phyloP scores from a whole-genome alignment of 2,113 vertebrate genomes.

The Aptenodytes forsteri region DNA sequence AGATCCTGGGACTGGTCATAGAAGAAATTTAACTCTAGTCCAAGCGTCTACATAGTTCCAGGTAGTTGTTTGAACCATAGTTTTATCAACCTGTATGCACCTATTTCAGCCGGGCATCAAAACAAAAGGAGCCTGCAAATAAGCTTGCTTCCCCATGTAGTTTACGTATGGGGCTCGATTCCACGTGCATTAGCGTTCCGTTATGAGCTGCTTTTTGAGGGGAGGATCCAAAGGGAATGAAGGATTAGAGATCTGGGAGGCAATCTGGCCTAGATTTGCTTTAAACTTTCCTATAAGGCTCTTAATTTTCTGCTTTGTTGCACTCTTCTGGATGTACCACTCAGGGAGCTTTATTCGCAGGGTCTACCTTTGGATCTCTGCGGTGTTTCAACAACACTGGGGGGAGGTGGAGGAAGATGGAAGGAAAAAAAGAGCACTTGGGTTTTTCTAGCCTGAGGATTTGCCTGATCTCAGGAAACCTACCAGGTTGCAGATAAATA shows the following conservation, averaged over 20 bases:
- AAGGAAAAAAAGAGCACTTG: neutral
- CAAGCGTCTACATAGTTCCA: neutral
- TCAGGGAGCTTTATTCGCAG: neutral
- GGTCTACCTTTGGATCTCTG: neutral
- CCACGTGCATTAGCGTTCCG: neutral
- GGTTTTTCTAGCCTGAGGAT: neutral
- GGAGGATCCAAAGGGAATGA: slow-evolving; percentile 3
- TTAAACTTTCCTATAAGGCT: neutral
- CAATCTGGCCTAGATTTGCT: neutral
- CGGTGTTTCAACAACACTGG: neutral
- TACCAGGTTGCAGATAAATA: neutral
- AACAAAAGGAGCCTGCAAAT: neutral
- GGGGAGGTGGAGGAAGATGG: neutral
- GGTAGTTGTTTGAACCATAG: neutral
- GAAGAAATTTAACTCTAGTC: neutral
- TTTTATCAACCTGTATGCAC: neutral
- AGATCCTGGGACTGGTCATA: neutral
- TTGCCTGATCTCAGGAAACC: neutral
- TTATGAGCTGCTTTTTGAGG: neutral
- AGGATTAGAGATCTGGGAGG: neutral
- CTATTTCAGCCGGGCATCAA: neutral
- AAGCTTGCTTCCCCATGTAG: neutral
- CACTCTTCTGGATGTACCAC: neutral
- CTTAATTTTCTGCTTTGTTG: neutral
- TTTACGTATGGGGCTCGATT: neutral